Evolutionary conservation across 2,113 vertebrate species (phyloP).

Genomic region (Microtus richardsoni): DNA sequence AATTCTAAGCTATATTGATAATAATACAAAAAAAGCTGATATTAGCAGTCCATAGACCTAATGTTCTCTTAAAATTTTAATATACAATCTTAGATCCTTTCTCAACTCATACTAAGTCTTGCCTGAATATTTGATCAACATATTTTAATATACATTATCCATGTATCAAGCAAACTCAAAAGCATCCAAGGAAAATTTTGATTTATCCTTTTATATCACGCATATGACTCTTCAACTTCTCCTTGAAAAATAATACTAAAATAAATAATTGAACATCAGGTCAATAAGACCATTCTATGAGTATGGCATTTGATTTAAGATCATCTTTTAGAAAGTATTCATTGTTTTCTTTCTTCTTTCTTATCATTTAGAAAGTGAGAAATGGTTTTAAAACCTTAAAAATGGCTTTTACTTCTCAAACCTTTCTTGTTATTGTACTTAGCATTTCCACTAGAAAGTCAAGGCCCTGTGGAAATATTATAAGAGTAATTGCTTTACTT

Average conservation of each 20-base stretch:
- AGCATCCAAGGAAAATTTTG: not conserved
- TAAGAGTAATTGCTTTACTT: constrained; percentile 57
- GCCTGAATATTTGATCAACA: not conserved
- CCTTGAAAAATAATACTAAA: constrained; percentile 20
- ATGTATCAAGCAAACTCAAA: constrained; percentile 1
- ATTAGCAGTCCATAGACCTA: not conserved
- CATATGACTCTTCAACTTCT: not conserved
- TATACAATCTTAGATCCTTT: not conserved
- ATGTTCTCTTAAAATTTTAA: not conserved
- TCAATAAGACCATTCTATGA: not conserved
- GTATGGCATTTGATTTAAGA: not conserved
- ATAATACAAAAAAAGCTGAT: not conserved
- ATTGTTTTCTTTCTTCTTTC: not conserved
- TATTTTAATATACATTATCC: not conserved
- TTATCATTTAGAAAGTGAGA: constrained; percentile 29
- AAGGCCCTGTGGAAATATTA: constrained; percentile 50
- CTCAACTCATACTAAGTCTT: not conserved
- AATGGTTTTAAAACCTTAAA: constrained; percentile 52
- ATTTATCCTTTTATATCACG: not conserved
- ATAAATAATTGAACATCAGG: not conserved
- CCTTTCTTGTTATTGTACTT: constrained; percentile 24
- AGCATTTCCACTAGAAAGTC: constrained; percentile 54
- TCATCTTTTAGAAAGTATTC: not conserved
- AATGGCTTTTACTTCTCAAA: constrained; percentile 57
- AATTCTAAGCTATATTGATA: not conserved